phyloP scores from a whole-genome alignment of 2,113 vertebrate species.

The Pao palembangensis region DNA sequence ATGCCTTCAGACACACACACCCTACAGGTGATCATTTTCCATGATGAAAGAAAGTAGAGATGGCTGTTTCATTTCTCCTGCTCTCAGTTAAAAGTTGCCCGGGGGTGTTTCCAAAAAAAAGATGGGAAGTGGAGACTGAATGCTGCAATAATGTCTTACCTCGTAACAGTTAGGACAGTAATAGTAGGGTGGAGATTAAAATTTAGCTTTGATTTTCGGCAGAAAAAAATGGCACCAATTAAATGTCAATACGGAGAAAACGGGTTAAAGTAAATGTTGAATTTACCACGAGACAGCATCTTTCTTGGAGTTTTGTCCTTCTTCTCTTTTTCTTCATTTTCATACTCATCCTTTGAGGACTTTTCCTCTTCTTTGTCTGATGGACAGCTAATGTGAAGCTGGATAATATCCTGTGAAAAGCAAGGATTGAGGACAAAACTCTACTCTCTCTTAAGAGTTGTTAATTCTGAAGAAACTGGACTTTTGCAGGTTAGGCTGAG shows the following conservation, averaged over 20 bases:
- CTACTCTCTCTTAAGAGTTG: neutral
- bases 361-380: slow-evolving; percentile 98
- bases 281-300: slow-evolving; percentile 92
- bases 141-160: no score
- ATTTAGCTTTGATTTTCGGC: neutral
- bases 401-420: slow-evolving; percentile 87
- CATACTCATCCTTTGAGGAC: slow-evolving; percentile 87
- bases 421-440: slow-evolving; percentile 1
- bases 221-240: no score
- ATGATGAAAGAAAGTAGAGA: slow-evolving; percentile 27
- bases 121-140: no score
- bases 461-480: neutral
- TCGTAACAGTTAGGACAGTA: neutral
- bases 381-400: slow-evolving; percentile 94
- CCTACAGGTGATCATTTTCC: slow-evolving; percentile 41
- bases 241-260: neutral
- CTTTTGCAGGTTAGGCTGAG: neutral
- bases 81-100: slow-evolving; percentile 33
- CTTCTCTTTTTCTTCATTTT: slow-evolving; percentile 96
- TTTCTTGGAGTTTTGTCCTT: slow-evolving; percentile 92
- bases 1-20: slow-evolving; percentile 6
- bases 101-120: slow-evolving; percentile 3
- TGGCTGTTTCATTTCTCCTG: slow-evolving; percentile 39
- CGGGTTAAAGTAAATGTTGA: neutral
- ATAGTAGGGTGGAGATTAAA: slow-evolving; percentile 4